These are phyloP conservation scores for Acropternis orthonyx DNA, from an alignment of 2,797 vertebrate species.

Conservation along the genomic window DNA sequence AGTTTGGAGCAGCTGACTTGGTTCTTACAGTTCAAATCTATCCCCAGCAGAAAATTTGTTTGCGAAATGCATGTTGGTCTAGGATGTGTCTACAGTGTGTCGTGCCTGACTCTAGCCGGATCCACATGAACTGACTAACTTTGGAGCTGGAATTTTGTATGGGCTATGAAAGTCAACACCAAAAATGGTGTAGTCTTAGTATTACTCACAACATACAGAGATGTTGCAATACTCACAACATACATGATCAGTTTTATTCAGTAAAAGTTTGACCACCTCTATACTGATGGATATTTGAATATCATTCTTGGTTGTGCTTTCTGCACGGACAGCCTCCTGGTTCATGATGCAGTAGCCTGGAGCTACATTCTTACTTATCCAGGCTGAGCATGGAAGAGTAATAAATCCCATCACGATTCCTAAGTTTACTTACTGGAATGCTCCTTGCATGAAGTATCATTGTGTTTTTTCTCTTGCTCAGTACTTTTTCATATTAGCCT, in stretches of 20 bases:
- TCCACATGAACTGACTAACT: background rate
- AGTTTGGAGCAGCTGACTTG: background rate
- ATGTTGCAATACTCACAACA: no score
- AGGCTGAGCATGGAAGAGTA: background rate
- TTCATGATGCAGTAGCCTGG: background rate
- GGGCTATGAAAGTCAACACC: background rate
- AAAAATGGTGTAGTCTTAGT: background rate
- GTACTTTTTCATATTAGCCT: conserved; percentile 2
- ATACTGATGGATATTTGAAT: background rate
- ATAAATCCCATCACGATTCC: background rate
- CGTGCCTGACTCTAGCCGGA: background rate
- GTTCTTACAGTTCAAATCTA: background rate
- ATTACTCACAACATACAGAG: accelerated
- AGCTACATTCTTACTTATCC: background rate
- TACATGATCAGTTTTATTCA: background rate
- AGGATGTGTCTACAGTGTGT: accelerated
- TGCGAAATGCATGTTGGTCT: background rate
- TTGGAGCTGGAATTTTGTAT: background rate
- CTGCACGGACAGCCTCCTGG: background rate
- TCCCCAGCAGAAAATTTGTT: background rate
- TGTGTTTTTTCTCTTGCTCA: conserved; percentile 14
- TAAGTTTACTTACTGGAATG: background rate
- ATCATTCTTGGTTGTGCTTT: background rate
- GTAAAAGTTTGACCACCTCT: background rate
- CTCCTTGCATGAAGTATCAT: background rate